These are phyloP conservation scores for Lutraria lutraria DNA, from an alignment of 2,888 invertebrate species.

Conservation along the genomic window DNA sequence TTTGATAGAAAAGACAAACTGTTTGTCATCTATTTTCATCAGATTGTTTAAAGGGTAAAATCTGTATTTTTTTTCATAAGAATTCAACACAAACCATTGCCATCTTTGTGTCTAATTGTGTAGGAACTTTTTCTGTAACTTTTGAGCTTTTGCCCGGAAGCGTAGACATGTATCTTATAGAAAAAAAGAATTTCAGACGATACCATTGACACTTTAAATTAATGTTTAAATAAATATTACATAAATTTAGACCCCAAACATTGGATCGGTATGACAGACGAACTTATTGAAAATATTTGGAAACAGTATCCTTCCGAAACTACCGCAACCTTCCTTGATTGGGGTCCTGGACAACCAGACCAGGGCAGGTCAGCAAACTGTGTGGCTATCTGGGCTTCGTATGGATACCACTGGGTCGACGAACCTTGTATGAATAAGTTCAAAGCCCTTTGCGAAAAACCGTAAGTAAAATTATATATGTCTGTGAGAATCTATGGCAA, in stretches of 20 bases:
- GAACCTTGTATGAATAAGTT: slow-evolving; percentile 28
- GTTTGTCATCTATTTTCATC: no score
- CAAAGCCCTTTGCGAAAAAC: slow-evolving; percentile 30
- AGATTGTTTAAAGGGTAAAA: no score
- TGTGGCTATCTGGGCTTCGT: neutral
- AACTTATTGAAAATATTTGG: slow-evolving; percentile 13
- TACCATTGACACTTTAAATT: no score
- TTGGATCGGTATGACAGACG: slow-evolving; percentile 36
- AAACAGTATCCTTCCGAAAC: slow-evolving; percentile 26
- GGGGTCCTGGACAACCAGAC: slow-evolving; percentile 21
- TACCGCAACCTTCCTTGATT: slow-evolving; percentile 7
- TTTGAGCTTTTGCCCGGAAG: no score
- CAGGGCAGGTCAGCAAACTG: slow-evolving; percentile 25
- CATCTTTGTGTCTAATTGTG: no score
- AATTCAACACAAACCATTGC: no score
- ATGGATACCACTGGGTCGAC: slow-evolving; percentile 25
- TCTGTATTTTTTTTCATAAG: no score
- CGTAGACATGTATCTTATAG: no score
- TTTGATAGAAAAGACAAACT: no score
- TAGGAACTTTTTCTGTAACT: no score
- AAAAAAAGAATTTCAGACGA: no score
- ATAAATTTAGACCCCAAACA: slow-evolving; percentile 18
- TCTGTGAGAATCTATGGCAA: neutral
- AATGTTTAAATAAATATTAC: neutral
- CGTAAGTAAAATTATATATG: neutral